Evolutionary conservation across 2,888 invertebrate genomes (phyloP).

Genomic region (Lissonota sp.): DNA sequence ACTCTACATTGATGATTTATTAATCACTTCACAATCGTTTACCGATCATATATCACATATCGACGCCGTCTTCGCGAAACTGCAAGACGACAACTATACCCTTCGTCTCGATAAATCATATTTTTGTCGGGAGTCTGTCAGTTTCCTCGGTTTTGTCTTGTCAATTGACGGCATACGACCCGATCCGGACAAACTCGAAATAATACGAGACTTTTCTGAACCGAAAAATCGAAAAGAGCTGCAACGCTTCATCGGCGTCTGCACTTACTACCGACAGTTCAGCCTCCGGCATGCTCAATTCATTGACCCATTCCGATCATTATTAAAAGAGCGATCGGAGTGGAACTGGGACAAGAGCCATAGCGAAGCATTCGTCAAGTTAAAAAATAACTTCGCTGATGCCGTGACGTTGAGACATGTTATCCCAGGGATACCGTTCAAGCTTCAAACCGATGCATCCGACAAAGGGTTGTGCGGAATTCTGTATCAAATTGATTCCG

Average conservation of each 20-base stretch:
- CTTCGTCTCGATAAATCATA: constrained; percentile 66
- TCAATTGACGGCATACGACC: constrained; percentile 52
- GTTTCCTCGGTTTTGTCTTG: constrained; percentile 15
- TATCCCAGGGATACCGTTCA: constrained; percentile 38
- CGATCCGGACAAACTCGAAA: constrained; percentile 62
- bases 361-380: constrained; percentile 44
- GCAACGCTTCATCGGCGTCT: constrained; percentile 67
- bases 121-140: constrained; percentile 65
- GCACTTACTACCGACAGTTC: constrained; percentile 64
- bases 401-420: constrained; percentile 54
- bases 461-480: constrained; percentile 62
- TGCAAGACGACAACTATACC: constrained; percentile 52
- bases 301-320: constrained; percentile 55
- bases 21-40: constrained; percentile 63
- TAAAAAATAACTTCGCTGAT: constrained; percentile 61
- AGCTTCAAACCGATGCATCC: constrained; percentile 66
- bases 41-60: constrained; percentile 67
- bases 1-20: constrained; percentile 53
- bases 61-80: constrained; percentile 57
- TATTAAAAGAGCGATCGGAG: constrained; percentile 50
- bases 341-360: constrained; percentile 62
- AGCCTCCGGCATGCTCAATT: constrained; percentile 43
- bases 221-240: constrained; percentile 71
- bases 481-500: constrained; percentile 57
- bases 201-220: constrained; percentile 69